Conservation (phyloP, 2,113 vertebrate genomes). For the Elaphurus davidianus region DNA sequence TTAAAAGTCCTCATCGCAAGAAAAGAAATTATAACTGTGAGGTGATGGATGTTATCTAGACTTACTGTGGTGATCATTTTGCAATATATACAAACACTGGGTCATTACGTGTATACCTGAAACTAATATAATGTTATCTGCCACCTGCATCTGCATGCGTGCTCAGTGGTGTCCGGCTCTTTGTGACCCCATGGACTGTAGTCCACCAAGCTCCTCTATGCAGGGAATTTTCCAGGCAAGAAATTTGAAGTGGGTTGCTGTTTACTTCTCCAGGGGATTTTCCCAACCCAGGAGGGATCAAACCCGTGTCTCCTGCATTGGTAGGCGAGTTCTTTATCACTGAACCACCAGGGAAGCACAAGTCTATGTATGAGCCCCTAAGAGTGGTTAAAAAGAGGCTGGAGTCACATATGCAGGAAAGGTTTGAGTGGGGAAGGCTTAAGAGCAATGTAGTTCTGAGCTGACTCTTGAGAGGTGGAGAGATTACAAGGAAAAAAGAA, state of each 20-base stretch:
- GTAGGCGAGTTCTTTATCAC: not conserved
- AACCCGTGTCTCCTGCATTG: not conserved
- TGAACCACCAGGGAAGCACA: not conserved
- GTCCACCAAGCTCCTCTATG: not conserved
- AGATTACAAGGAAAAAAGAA: not conserved
- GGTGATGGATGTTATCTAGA: not conserved
- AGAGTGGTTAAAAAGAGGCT: not conserved
- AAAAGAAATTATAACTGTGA: not conserved
- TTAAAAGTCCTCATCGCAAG: not conserved
- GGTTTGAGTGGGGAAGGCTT: not conserved
- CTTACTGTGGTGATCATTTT: not conserved
- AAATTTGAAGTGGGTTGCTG: not conserved
- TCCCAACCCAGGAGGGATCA: not conserved
- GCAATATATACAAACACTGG: not conserved
- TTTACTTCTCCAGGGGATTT: not conserved
- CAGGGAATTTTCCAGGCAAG: not conserved
- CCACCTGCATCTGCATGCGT: not conserved
- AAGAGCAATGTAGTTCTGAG: not conserved
- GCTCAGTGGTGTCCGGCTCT: not conserved
- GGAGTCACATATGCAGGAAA: not conserved
- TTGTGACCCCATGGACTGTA: not conserved
- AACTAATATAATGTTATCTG: not conserved
- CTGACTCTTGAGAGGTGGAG: not conserved
- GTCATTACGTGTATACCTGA: not conserved
- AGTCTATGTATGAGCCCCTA: fast-evolving